Evolutionary conservation across 2,113 vertebrate species (phyloP), one percentile per base, ranked within the genome.

Genomic region (Notiomystis cincta): DNA sequence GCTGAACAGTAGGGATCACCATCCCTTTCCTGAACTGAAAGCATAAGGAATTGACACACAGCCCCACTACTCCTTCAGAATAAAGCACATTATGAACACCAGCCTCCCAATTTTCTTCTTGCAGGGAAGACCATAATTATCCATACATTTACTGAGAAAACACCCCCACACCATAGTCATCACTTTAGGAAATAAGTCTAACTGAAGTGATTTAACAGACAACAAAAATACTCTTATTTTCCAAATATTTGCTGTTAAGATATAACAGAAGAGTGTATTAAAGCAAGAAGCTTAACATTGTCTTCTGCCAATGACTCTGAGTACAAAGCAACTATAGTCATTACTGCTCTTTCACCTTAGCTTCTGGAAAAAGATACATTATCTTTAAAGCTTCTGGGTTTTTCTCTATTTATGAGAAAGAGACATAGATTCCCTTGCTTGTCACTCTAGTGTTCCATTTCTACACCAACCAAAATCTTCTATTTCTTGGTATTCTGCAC

Each of bases 401-500:
- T 90, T 51, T 70, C 83, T 51, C 33, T 33, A 8, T 12, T 81
- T 51, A 19, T 0, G 0, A 94, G 82, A 82, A 93, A 93, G 88
- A 83, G n/a, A 92, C 25, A 45, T 4, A 45, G 53, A 60, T 90
- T 87, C 40, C 42, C 33, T 73, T 77, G 71, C 78, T 91, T 87
- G 93, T 91, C 89, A 77, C 30, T 79, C 54, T 30, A 65, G 47
- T 58, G 82, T 77, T 94, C 79, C 44, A 83, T 28, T 91, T 90
- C 60, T 70, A 88, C 47, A 64, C 50, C 8, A 83, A 82, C 62
- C 13, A 10, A 87, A 66, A 51, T 70, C 42, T 85, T 69, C 48
- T 82, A 35, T 79, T 91, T 96, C 61, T 81, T 86, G 71, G 50
- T 78, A 92, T 89, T 92, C 66, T 64, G 40, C 60, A 94, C 51